phyloP scores from a whole-genome alignment of 2,113 vertebrate genomes.

The Gobius niger region DNA sequence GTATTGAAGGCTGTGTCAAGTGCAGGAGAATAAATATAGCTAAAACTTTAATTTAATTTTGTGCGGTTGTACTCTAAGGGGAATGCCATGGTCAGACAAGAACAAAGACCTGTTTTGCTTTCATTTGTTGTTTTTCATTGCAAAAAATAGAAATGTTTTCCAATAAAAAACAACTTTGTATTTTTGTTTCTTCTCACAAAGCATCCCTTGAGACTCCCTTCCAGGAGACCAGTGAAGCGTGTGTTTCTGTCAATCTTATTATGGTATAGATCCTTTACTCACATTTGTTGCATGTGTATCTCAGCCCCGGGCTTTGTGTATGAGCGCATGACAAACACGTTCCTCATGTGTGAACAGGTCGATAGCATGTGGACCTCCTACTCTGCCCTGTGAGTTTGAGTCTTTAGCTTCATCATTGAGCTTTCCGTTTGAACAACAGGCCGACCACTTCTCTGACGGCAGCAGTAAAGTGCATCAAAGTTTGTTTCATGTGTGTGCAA shows the following conservation, averaged over 20 bases:
- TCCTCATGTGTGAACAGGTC: slow-evolving; percentile 19
- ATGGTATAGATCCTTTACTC: slow-evolving; percentile 32
- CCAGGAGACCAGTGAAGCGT: slow-evolving; percentile 17
- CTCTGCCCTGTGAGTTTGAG: neutral
- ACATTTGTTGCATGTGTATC: slow-evolving; percentile 14
- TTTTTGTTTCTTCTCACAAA: slow-evolving; percentile 17
- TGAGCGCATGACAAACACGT: slow-evolving; percentile 5
- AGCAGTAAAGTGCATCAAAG: slow-evolving; percentile 35
- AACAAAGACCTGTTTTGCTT: neutral
- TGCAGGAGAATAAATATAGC: too few species aligned
- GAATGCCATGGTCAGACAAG: neutral
- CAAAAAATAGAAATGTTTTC: neutral
- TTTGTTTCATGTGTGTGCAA: slow-evolving; percentile 36
- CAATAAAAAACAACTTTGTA: slow-evolving; percentile 9
- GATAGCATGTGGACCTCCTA: neutral
- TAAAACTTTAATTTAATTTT: too few species aligned
- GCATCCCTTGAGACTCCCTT: slow-evolving; percentile 15
- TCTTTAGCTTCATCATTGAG: slow-evolving; percentile 21
- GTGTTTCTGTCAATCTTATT: slow-evolving; percentile 25
- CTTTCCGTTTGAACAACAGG: slow-evolving; percentile 42
- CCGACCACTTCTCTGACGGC: slow-evolving; percentile 18
- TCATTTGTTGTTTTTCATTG: neutral
- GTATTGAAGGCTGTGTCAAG: too few species aligned
- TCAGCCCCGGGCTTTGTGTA: slow-evolving; percentile 13
- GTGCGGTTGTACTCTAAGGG: too few species aligned